A percentile compares a stretch with the other conserved stretches of the same genome.
Conservation (phyloP, 2,113 vertebrate genomes). For the Diphyllodes magnificus region DNA sequence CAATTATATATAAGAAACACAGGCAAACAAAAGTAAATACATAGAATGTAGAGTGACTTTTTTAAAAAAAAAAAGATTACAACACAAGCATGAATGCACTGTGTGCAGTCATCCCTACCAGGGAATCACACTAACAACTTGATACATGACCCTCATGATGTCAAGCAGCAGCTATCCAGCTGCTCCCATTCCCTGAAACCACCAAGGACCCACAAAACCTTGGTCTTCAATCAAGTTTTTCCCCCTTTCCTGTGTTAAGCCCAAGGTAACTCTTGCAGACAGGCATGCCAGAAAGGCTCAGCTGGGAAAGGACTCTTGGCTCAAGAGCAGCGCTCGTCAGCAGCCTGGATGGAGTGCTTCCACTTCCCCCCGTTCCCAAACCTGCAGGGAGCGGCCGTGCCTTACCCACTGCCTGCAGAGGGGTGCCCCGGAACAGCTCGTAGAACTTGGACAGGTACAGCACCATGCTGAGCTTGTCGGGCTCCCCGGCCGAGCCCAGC, state of each 20-base stretch:
- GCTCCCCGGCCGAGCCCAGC: conserved; percentile 73
- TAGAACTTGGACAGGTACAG: conserved; percentile 95
- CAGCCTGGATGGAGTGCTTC: background rate
- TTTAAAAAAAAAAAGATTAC: background rate
- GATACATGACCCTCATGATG: background rate
- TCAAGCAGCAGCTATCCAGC: background rate
- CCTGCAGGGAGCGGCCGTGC: background rate
- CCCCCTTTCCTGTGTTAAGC: background rate
- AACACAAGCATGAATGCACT: background rate
- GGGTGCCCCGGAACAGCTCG: conserved; percentile 88
- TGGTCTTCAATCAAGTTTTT: background rate
- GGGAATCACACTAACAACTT: background rate
- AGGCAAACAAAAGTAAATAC: background rate
- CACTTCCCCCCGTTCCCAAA: accelerated
- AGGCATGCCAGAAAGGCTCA: background rate
- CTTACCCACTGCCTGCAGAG: conserved; percentile 83
- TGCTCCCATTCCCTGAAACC: background rate
- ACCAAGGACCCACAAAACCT: background rate
- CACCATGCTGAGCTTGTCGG: conserved; percentile 87
- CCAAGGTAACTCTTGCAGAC: background rate
- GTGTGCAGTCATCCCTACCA: background rate
- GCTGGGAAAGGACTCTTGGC: background rate
- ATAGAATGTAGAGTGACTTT: background rate
- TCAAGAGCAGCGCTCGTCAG: background rate
- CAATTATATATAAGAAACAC: background rate